Conservation (phyloP, 2,113 vertebrate genomes). For the Patagioenas fasciata region DNA sequence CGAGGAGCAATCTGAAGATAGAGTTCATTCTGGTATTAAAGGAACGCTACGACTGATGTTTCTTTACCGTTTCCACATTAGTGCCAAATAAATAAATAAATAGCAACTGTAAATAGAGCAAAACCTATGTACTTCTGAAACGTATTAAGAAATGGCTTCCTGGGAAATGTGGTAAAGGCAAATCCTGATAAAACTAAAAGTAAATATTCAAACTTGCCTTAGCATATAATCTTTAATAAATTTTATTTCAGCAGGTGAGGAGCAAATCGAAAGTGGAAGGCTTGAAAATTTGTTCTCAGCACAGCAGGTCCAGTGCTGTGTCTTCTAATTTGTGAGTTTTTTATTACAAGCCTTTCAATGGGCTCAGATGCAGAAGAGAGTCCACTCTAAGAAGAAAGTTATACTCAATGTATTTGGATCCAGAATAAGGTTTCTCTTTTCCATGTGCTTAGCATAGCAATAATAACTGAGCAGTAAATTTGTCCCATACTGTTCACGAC, state of each 20-base stretch:
- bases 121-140: background rate
- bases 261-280: background rate
- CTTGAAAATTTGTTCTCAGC: background rate
- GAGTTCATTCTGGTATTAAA: background rate
- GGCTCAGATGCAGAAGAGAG: background rate
- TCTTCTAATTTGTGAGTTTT: background rate
- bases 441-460: background rate
- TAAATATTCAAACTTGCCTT: background rate
- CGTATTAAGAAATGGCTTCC: background rate
- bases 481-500: background rate
- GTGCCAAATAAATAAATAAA: background rate
- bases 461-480: background rate
- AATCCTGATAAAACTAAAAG: background rate
- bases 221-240: background rate
- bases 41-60: background rate
- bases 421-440: background rate
- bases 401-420: background rate
- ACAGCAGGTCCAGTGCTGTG: rapidly evolving
- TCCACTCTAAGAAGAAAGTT: background rate
- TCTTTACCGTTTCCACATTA: background rate
- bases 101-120: background rate
- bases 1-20: background rate
- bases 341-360: background rate
- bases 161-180: background rate
- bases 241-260: background rate